These are phyloP conservation scores for Teleopsis dalmanni DNA, from an alignment of 1,140 invertebrate genomes.

Conservation along the genomic window DNA sequence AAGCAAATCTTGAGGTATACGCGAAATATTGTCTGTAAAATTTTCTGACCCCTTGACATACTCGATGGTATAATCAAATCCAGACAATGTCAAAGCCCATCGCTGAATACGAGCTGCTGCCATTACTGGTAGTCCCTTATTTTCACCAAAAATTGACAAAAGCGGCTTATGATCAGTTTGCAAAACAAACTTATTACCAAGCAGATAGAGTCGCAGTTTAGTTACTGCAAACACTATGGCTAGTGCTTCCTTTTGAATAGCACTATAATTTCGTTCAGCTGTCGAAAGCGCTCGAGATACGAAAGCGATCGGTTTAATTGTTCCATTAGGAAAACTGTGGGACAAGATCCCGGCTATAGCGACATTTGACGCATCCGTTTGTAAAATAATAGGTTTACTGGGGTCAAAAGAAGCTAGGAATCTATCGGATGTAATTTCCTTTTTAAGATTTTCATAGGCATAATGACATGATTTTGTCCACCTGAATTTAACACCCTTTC, in stretches of 20 bases:
- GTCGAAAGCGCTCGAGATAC: constrained; percentile 12
- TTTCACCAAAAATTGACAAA: constrained; percentile 23
- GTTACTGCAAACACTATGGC: constrained; percentile 8
- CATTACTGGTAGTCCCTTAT: constrained; percentile 20
- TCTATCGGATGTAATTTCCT: no score
- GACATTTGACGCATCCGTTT: constrained; percentile 11
- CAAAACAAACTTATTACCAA: constrained; percentile 15
- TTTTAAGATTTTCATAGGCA: no score
- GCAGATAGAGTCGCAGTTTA: constrained; percentile 48
- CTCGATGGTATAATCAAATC: constrained; percentile 16
- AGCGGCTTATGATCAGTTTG: constrained; percentile 47
- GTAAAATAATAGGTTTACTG: constrained; percentile 8
- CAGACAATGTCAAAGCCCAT: constrained; percentile 21
- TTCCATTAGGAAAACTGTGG: background rate
- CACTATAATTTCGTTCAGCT: constrained; percentile 16
- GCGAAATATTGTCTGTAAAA: background rate
- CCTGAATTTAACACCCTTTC: no score
- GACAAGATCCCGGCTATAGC: constrained; percentile 12
- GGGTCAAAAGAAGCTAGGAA: constrained; percentile 9
- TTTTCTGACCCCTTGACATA: constrained; percentile 4
- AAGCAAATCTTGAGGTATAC: background rate
- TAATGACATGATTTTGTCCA: no score
- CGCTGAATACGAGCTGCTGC: constrained; percentile 26
- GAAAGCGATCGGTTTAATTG: constrained; percentile 14
- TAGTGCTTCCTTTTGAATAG: constrained; percentile 20